Percentiles rank a stretch among this genome's conserved stretches.
These are phyloP conservation scores for Tarsius wallacei DNA, from an alignment of 2,797 vertebrate species.

Conservation along the genomic window DNA sequence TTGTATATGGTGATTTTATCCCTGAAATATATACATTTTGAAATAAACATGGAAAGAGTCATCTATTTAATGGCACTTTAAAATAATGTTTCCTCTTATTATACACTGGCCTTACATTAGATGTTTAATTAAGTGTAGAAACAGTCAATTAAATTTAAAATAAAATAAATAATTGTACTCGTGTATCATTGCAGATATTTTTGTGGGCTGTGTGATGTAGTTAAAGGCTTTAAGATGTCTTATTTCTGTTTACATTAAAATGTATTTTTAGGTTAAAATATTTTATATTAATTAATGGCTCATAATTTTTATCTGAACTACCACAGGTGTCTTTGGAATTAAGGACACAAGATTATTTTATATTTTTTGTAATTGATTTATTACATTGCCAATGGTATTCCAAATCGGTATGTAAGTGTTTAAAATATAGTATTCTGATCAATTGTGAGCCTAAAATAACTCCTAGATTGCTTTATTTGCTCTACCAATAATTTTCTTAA, in stretches of 20 bases:
- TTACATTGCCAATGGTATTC: neutral
- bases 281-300: constrained; percentile 79
- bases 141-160: constrained; percentile 86
- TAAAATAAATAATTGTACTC: constrained; percentile 86
- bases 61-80: constrained; percentile 82
- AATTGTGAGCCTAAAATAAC: neutral
- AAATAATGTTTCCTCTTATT: constrained; percentile 85
- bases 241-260: constrained; percentile 75
- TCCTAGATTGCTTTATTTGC: neutral
- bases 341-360: neutral
- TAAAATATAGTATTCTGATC: neutral
- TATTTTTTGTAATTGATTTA: constrained; percentile 9
- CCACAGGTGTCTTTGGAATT: constrained; percentile 39
- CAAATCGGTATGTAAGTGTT: neutral
- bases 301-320: constrained; percentile 62
- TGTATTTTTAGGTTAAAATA: constrained; percentile 57
- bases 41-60: constrained; percentile 66
- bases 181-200: constrained; percentile 78
- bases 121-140: constrained; percentile 88
- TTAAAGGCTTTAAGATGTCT: constrained; percentile 83
- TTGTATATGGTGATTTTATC: neutral
- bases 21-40: neutral
- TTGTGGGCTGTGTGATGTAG: constrained; percentile 75
- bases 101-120: constrained; percentile 80
- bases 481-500: neutral